A percentile compares a stretch with the other conserved stretches of the same genome.
phyloP scores from a whole-genome alignment of 1,140 invertebrate species.

The Tetragnatha versicolor region DNA sequence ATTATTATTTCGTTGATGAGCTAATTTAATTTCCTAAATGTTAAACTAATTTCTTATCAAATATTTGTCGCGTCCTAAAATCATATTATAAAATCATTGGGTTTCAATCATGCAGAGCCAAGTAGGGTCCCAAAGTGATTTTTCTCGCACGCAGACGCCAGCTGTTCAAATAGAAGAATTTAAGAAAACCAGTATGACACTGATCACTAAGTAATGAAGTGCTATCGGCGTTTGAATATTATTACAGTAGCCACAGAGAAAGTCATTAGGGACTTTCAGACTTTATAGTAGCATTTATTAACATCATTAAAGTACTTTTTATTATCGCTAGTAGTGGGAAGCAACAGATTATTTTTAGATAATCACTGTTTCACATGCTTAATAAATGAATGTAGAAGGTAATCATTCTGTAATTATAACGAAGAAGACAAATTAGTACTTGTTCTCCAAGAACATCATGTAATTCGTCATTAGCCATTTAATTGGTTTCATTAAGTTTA shows the following conservation, averaged over 20 bases:
- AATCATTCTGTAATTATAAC: conserved; percentile 37
- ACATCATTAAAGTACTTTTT: conserved; percentile 8
- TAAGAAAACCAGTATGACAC: no score
- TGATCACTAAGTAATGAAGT: conserved; percentile 24
- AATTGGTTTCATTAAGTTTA: conserved; percentile 22
- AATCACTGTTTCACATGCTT: conserved; percentile 46
- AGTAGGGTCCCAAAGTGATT: no score
- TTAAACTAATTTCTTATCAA: background rate
- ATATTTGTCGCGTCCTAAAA: no score
- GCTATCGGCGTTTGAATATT: background rate
- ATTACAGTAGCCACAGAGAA: background rate
- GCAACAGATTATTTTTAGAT: conserved; percentile 43
- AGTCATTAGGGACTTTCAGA: background rate
- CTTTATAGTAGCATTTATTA: background rate
- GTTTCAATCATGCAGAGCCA: no score
- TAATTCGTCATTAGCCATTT: conserved; percentile 1
- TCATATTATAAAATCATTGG: no score
- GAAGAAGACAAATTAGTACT: conserved; percentile 9
- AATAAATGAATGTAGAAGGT: conserved; percentile 20
- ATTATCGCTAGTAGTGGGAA: background rate
- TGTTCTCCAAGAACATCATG: background rate
- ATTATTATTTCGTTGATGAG: no score
- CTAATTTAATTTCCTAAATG: background rate
- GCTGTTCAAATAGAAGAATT: no score
- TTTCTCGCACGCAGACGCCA: no score